These are phyloP conservation scores for Rhagophthalmus giganteus DNA, from an alignment of 2,888 invertebrate species.

Conservation along the genomic window DNA sequence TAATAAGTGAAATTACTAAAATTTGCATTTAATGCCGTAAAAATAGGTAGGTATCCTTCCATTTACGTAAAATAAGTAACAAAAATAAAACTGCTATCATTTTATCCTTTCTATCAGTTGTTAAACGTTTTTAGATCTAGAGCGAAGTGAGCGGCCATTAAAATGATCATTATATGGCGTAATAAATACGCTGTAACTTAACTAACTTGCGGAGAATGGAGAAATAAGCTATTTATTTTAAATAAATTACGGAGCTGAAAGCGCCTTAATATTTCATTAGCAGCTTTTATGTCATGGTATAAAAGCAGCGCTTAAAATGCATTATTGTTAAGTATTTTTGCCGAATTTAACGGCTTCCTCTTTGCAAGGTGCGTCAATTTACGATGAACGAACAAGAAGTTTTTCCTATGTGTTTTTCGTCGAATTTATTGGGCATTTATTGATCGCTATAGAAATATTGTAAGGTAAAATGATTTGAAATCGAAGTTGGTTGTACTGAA, in stretches of 20 bases:
- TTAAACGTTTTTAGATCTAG: slow-evolving; percentile 1
- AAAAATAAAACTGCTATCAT: too few species aligned
- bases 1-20: too few species aligned
- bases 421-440: too few species aligned
- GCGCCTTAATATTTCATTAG: slow-evolving; percentile 23
- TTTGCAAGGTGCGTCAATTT: not conserved
- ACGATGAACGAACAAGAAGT: not conserved
- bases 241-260: slow-evolving; percentile 31
- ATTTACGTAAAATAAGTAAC: too few species aligned
- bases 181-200: slow-evolving; percentile 30
- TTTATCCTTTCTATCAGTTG: too few species aligned
- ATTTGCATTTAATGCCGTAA: too few species aligned
- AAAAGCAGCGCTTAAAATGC: slow-evolving; percentile 18
- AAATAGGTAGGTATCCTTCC: too few species aligned
- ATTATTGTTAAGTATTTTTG: slow-evolving; percentile 11
- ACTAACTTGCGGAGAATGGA: slow-evolving; percentile 29
- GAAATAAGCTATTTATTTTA: slow-evolving; percentile 30
- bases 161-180: slow-evolving; percentile 24
- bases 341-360: slow-evolving; percentile 13
- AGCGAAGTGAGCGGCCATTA: slow-evolving; percentile 5
- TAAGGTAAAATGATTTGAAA: too few species aligned
- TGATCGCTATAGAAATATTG: too few species aligned
- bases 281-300: slow-evolving; percentile 13
- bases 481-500: too few species aligned
- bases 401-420: too few species aligned